These are phyloP conservation scores for Bombus huntii DNA, from an alignment of 1,140 invertebrate genomes.

Conservation along the genomic window DNA sequence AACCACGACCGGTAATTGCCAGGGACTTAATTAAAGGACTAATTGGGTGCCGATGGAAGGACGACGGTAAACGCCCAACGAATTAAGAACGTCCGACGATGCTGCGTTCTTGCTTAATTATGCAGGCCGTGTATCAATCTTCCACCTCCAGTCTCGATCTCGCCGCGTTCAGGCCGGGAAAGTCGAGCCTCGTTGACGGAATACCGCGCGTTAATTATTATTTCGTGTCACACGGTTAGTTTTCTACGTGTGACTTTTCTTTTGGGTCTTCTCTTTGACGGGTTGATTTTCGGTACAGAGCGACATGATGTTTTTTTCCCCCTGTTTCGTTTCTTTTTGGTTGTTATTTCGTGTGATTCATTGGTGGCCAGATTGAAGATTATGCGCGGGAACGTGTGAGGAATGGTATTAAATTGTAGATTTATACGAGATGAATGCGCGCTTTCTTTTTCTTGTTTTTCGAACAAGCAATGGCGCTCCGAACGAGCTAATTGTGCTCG, in stretches of 20 bases:
- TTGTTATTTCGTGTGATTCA: not conserved
- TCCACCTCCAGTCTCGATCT: not conserved
- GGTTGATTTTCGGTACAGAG: too few species aligned
- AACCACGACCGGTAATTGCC: slow-evolving; percentile 14
- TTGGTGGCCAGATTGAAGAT: not conserved
- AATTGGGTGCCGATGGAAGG: slow-evolving; percentile 28
- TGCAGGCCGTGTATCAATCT: slow-evolving; percentile 19
- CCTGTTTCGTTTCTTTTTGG: not conserved
- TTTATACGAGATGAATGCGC: not conserved
- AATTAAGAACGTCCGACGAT: slow-evolving; percentile 8
- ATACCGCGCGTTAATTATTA: not conserved
- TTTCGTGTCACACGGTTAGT: not conserved
- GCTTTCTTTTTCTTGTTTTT: not conserved
- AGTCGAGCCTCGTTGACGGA: slow-evolving; percentile 4
- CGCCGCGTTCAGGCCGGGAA: not conserved
- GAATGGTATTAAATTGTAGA: not conserved
- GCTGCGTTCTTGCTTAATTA: slow-evolving; percentile 24
- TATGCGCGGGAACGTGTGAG: not conserved
- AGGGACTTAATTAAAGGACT: slow-evolving; percentile 38
- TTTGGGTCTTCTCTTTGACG: too few species aligned
- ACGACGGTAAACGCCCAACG: slow-evolving; percentile 12
- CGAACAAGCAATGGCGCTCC: too few species aligned
- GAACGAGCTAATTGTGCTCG: not conserved
- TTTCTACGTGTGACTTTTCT: not conserved
- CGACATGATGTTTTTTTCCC: accelerated